A percentile compares a stretch with the other conserved stretches of the same genome.
Conservation (phyloP, 2,113 vertebrate species). For the Seriola quinqueradiata region DNA sequence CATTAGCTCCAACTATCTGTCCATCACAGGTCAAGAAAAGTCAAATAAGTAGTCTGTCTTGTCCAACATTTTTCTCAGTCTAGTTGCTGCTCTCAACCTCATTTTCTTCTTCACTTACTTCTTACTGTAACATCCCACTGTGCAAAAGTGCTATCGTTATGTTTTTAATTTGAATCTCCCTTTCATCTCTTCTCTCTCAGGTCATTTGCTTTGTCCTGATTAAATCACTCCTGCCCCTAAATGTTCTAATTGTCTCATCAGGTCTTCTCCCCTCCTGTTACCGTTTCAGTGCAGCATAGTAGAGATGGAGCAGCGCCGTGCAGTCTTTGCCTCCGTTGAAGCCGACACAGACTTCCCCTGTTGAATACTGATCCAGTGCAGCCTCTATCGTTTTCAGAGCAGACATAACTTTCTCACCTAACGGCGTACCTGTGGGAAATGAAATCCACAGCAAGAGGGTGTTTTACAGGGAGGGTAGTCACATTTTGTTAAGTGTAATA, state of each 20-base stretch:
- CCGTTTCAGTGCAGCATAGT: constrained; percentile 91
- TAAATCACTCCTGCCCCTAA: background rate
- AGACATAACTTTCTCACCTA: constrained; percentile 90
- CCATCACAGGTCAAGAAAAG: constrained; percentile 21
- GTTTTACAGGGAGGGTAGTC: constrained; percentile 26
- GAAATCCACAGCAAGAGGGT: background rate
- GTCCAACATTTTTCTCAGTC: constrained; percentile 3
- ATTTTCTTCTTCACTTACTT: constrained; percentile 14
- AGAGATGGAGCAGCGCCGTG: constrained; percentile 94
- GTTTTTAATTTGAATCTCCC: constrained; percentile 42
- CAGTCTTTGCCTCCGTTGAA: constrained; percentile 99
- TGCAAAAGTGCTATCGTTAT: constrained; percentile 2
- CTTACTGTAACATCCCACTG: constrained; percentile 21
- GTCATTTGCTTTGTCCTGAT: constrained; percentile 38
- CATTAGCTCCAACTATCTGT: constrained; percentile 26
- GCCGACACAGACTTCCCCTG: constrained; percentile 90
- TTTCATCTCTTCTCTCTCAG: constrained; percentile 31
- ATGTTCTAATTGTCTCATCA: background rate
- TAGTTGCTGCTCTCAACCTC: background rate
- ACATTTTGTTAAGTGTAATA: constrained; percentile 2
- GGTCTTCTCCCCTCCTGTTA: constrained; percentile 57
- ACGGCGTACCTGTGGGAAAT: constrained; percentile 83
- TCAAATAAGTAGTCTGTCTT: constrained; percentile 6
- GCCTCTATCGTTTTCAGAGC: constrained; percentile 89
- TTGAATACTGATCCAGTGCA: constrained; percentile 87